phyloP scores from a whole-genome alignment of 2,113 vertebrate genomes.

The Hyperoodon ampullatus region DNA sequence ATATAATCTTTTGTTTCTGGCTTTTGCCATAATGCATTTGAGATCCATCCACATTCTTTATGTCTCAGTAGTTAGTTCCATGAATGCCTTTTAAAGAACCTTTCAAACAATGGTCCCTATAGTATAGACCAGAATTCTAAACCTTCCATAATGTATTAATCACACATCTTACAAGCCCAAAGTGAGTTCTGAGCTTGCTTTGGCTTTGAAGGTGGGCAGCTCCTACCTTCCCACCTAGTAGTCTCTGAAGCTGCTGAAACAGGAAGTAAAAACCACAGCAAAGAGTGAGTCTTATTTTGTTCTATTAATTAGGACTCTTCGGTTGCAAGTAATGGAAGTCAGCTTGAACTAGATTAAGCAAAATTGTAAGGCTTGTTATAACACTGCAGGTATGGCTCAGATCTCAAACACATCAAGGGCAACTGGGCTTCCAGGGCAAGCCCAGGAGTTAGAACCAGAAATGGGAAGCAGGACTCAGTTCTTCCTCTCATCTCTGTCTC shows the following conservation, averaged over 20 bases:
- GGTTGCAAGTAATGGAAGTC: not conserved
- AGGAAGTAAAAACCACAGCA: not conserved
- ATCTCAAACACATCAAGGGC: not conserved
- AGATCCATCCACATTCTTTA: not conserved
- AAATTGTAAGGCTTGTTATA: not conserved
- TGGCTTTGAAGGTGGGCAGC: not conserved
- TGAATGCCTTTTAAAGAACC: conserved; percentile 36
- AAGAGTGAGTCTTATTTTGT: not conserved
- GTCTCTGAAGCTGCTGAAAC: not conserved
- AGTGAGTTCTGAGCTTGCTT: not conserved
- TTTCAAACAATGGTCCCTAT: not conserved
- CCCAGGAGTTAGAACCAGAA: not conserved
- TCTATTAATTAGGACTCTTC: not conserved
- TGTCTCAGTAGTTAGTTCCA: not conserved
- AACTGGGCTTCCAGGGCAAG: not conserved
- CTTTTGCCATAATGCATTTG: conserved; percentile 38
- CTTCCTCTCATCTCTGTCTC: not conserved
- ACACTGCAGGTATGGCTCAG: not conserved
- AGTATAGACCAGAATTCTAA: not conserved
- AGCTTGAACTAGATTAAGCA: not conserved
- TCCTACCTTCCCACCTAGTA: not conserved
- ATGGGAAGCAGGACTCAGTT: not conserved
- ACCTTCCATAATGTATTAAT: not conserved
- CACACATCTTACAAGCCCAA: not conserved
- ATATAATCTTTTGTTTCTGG: conserved; percentile 21